phyloP scores from a whole-genome alignment of 2,797 vertebrate species.

The Champsocephalus gunnari region DNA sequence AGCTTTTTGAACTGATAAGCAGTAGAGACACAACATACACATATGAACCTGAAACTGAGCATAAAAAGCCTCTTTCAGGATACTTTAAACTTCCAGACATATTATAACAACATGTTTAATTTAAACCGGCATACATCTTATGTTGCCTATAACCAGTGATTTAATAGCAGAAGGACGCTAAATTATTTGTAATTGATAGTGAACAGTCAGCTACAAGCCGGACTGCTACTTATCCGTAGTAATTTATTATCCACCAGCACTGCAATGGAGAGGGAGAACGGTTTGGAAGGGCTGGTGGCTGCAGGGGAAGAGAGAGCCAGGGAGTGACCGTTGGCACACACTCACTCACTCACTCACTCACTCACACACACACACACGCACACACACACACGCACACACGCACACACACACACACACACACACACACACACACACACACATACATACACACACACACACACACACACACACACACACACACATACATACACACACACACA shows the following conservation, averaged over 20 bases:
- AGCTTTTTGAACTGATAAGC: too few species aligned
- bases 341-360: conserved; percentile 13
- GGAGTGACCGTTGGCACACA: conserved; percentile 33
- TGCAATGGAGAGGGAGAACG: conserved; percentile 14
- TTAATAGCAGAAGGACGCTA: neutral
- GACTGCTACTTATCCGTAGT: conserved; percentile 9
- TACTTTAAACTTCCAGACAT: neutral
- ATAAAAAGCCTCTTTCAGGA: too few species aligned
- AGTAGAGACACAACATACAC: too few species aligned
- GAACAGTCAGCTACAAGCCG: neutral
- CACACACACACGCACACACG: neutral
- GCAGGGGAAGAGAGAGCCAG: conserved; percentile 23
- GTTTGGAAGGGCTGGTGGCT: conserved; percentile 19
- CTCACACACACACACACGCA: neutral
- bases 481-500: conserved; percentile 10
- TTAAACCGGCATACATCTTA: neutral
- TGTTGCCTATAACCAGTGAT: neutral
- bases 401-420: too few species aligned
- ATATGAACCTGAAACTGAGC: too few species aligned
- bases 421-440: too few species aligned
- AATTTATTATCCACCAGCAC: conserved; percentile 17
- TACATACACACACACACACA: neutral
- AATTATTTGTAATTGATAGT: neutral
- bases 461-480: conserved; percentile 14
- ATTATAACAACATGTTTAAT: neutral